These are phyloP conservation scores for Aleadryas rufinucha DNA, from an alignment of 2,113 vertebrate genomes.

Conservation along the genomic window DNA sequence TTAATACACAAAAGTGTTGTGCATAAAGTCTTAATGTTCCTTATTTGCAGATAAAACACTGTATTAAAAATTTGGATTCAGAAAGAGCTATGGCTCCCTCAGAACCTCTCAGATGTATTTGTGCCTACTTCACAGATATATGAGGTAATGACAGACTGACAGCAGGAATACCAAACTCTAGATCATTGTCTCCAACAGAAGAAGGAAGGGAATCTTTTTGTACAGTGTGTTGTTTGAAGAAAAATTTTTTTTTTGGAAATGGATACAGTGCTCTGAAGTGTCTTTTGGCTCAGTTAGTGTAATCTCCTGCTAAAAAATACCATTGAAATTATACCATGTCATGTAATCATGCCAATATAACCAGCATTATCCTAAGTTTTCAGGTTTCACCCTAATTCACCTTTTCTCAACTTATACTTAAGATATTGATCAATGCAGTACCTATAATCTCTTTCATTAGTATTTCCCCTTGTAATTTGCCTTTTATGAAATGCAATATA, in stretches of 20 bases:
- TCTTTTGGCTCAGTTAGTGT: not conserved
- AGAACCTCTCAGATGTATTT: not conserved
- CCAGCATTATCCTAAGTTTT: not conserved
- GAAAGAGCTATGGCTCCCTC: not conserved
- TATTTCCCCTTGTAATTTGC: not conserved
- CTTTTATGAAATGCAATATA: not conserved
- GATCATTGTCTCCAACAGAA: not conserved
- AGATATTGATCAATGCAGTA: not conserved
- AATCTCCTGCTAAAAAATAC: not conserved
- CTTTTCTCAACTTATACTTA: not conserved
- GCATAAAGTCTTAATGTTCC: not conserved
- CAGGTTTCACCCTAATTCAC: not conserved
- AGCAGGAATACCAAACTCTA: not conserved
- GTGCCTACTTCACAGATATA: not conserved
- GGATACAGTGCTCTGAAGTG: not conserved
- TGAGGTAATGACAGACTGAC: not conserved
- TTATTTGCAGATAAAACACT: not conserved
- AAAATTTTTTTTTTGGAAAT: not conserved
- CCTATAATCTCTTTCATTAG: not conserved
- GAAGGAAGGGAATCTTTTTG: not conserved
- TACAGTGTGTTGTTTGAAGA: not conserved
- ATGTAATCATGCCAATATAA: not conserved
- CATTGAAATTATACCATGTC: not conserved
- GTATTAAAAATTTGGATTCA: not conserved
- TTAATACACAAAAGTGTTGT: not conserved